Evolutionary conservation across 2,888 invertebrate species (phyloP), one percentile per base, ranked within the genome.

Genomic region (Capitulum mitella): DNA sequence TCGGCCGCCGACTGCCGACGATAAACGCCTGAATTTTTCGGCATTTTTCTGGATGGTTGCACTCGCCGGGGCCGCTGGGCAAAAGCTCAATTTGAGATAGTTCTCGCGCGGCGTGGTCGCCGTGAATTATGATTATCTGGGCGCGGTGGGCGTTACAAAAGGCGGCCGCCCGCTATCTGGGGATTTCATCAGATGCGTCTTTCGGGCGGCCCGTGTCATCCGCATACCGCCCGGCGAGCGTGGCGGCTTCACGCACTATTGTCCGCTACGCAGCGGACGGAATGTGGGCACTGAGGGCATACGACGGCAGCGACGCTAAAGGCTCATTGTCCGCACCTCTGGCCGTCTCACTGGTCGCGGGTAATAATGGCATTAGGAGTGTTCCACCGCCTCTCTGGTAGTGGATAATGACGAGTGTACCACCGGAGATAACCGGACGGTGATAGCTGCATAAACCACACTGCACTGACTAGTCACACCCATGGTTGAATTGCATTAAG

Each of bases 31-130:
- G 61, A 32, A 61, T 61, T 61, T 61, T 61, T 61, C 32, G 61
- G 61, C 70, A 34, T 34, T 37, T 37, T 70, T 70, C 37, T 70
- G 70, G 37, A 29, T 37, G 70, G 37, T 37, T 70, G 70, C 70
- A 22, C 32, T 22, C 70, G 16, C 26, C 16, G 22, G 22, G 5
- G 70, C 70, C 70, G 70, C 70, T 22, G 37, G 70, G 70, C 70
- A 22, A 70, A 70, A 37, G 16, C 70, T 70, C 70, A 70, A 70
- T 70, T 70, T 70, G 70, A 70, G 70, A 22, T 34, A 70, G 70
- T 70, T 70, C 19, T 37, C 22, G 70, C 37, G 19, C 70, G 70
- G 70, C 37, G 5, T 8, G 22, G 37, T 1, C 37, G 70, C 8
- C 26, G 70, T 70, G 37, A 37, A 37, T 34, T 70, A 70, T 64